Conservation (phyloP, 2,888 invertebrate species). For the Sarcophaga caerulescens region DNA sequence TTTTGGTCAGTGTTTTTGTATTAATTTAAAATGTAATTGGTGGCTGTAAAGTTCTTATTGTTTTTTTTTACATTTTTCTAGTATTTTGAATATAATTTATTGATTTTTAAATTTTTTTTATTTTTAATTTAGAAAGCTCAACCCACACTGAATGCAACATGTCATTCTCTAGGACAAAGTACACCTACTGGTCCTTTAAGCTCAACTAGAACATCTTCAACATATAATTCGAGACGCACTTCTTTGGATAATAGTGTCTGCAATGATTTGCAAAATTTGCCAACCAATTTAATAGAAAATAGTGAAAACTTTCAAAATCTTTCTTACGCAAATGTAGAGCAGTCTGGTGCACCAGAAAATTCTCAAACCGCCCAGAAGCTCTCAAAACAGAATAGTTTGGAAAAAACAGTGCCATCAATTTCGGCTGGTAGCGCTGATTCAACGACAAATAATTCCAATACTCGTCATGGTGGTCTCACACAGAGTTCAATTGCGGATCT, state of each 20-base stretch:
- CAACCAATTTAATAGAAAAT: constrained; percentile 74
- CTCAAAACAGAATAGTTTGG: constrained; percentile 77
- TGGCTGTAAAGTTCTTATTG: background rate
- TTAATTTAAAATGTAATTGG: no score
- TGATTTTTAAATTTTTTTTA: background rate
- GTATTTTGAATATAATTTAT: background rate
- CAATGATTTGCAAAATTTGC: constrained; percentile 76
- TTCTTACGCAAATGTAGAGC: constrained; percentile 42
- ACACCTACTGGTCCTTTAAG: constrained; percentile 75
- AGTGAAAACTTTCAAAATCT: constrained; percentile 21
- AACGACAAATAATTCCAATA: constrained; percentile 43
- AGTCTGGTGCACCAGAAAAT: constrained; percentile 21
- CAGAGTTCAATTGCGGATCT: constrained; percentile 82
- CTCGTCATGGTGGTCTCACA: constrained; percentile 71
- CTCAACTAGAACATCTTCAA: constrained; percentile 78
- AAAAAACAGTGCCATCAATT: constrained; percentile 70
- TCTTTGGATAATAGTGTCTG: constrained; percentile 78
- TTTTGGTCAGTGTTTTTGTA: no score
- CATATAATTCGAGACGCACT: constrained; percentile 79
- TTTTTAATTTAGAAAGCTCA: constrained; percentile 33
- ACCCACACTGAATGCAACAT: constrained; percentile 43
- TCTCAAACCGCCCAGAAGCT: constrained; percentile 71
- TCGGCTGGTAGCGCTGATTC: constrained; percentile 51
- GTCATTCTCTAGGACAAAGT: constrained; percentile 74
- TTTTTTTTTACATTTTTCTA: background rate